Evolutionary conservation across 2,888 invertebrate species (phyloP).

Genomic region (Prosopocoilus inquinatus): DNA sequence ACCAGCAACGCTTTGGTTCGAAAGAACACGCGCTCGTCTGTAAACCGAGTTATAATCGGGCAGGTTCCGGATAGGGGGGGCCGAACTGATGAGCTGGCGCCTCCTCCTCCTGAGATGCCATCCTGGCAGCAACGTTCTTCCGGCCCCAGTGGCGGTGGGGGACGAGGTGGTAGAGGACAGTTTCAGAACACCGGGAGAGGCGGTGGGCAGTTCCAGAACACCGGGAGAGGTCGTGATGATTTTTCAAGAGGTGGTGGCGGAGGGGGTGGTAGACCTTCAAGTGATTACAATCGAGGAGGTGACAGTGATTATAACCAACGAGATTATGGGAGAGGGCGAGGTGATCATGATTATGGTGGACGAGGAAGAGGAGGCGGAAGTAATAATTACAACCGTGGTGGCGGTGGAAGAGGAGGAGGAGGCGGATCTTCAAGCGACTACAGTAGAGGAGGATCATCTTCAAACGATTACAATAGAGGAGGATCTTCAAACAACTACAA

Average conservation of each 20-base stretch:
- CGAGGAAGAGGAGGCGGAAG: conserved; percentile 6
- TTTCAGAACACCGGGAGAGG: too few relatives aligned
- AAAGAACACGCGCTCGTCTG: conserved; percentile 76
- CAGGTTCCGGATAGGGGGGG: conserved; percentile 94
- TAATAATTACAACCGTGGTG: conserved; percentile 8
- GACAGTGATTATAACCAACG: conserved; percentile 30
- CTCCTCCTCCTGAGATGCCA: conserved; percentile 97
- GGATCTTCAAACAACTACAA: conserved; percentile 8
- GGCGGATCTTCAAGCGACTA: conserved; percentile 23
- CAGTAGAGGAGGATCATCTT: conserved; percentile 21
- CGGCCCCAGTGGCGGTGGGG: conserved; percentile 52
- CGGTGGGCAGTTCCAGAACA: conserved; percentile 40
- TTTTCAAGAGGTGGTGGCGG: conserved; percentile 20
- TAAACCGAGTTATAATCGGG: conserved; percentile 90
- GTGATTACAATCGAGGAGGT: conserved; percentile 5
- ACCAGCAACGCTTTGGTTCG: conserved; percentile 85
- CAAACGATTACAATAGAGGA: conserved; percentile 13
- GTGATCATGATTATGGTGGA: conserved; percentile 25
- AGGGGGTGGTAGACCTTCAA: conserved; percentile 12
- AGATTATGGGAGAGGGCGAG: conserved; percentile 26
- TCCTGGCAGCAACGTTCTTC: conserved; percentile 78
- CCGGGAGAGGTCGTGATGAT: conserved; percentile 27
- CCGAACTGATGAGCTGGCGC: conserved; percentile 83
- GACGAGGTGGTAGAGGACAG: conserved; percentile 47
- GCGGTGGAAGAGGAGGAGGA: background rate